A percentile compares a stretch with the other conserved stretches of the same genome.
These are phyloP conservation scores for Anhinga rufa DNA, from an alignment of 2,113 vertebrate genomes.

Conservation along the genomic window DNA sequence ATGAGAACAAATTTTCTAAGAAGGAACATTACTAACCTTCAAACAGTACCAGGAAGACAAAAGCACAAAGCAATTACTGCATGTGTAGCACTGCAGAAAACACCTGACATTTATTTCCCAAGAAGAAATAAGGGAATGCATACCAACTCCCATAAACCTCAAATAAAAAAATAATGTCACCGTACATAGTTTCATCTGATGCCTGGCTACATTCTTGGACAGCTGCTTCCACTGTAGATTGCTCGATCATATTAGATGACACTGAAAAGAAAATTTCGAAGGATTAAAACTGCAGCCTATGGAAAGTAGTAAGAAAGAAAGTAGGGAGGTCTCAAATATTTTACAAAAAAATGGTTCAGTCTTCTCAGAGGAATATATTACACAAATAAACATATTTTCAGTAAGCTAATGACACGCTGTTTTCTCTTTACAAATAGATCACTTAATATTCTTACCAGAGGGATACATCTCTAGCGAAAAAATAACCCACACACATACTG, in stretches of 20 bases:
- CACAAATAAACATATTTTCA: background rate
- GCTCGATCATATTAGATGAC: conserved; percentile 90
- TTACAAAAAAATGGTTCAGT: background rate
- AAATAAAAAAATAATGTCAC: background rate
- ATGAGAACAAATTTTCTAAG: background rate
- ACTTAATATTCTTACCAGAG: background rate
- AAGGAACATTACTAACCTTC: background rate
- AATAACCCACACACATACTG: background rate
- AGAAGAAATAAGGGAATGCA: background rate
- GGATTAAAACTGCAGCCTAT: background rate
- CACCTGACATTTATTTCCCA: background rate
- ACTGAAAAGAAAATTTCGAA: conserved; percentile 74
- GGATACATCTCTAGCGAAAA: background rate
- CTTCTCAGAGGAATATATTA: background rate
- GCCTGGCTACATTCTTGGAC: conserved; percentile 91
- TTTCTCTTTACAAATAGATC: background rate
- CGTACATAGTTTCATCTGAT: conserved; percentile 87
- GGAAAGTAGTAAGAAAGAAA: background rate
- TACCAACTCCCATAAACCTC: background rate
- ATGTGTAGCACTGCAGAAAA: background rate
- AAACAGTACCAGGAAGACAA: background rate
- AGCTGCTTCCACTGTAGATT: conserved; percentile 81
- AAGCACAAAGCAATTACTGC: background rate
- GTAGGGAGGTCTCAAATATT: background rate
- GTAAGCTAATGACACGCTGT: background rate